These are phyloP conservation scores for Drosophila oshimai DNA, from an alignment of 1,140 invertebrate genomes.

Conservation along the genomic window DNA sequence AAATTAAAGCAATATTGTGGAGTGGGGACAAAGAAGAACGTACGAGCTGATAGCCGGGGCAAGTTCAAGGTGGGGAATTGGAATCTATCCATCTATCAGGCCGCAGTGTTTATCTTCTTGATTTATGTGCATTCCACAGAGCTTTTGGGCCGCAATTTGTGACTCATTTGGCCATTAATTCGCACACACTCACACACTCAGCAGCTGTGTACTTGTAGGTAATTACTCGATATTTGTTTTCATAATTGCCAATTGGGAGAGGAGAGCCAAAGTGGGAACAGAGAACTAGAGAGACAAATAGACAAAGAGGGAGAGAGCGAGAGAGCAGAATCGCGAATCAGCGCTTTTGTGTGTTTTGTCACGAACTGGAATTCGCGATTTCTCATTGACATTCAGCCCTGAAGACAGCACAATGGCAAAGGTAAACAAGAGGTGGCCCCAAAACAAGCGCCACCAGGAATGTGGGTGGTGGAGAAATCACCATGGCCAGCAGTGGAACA, in stretches of 20 bases:
- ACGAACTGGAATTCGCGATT: slow-evolving; percentile 46
- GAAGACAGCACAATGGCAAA: slow-evolving; percentile 35
- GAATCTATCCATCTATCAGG: background rate
- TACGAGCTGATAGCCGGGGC: slow-evolving; percentile 16
- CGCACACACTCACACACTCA: background rate
- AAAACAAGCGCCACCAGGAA: background rate
- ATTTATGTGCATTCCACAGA: slow-evolving; percentile 3
- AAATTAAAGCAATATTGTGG: slow-evolving; percentile 5
- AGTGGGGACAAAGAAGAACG: background rate
- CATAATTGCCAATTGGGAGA: slow-evolving; percentile 25
- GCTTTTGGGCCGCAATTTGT: slow-evolving; percentile 25
- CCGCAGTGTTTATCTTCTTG: slow-evolving; percentile 21
- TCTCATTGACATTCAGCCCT: slow-evolving; percentile 59
- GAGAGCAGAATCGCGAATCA: background rate
- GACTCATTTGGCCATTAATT: slow-evolving; percentile 40
- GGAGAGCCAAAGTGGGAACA: background rate
- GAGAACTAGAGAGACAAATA: too few species aligned
- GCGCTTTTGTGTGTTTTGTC: slow-evolving; percentile 55
- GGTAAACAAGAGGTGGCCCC: slow-evolving; percentile 14
- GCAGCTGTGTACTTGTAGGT: slow-evolving; percentile 16
- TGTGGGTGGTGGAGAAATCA: too few species aligned
- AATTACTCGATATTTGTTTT: slow-evolving; percentile 36
- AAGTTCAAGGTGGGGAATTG: slow-evolving; percentile 57
- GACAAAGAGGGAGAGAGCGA: background rate
- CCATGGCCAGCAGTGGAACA: too few species aligned